Percentiles rank a stretch among this genome's conserved stretches.
Conservation (phyloP, 2,888 invertebrate genomes). For the Gastrophysa polygoni region DNA sequence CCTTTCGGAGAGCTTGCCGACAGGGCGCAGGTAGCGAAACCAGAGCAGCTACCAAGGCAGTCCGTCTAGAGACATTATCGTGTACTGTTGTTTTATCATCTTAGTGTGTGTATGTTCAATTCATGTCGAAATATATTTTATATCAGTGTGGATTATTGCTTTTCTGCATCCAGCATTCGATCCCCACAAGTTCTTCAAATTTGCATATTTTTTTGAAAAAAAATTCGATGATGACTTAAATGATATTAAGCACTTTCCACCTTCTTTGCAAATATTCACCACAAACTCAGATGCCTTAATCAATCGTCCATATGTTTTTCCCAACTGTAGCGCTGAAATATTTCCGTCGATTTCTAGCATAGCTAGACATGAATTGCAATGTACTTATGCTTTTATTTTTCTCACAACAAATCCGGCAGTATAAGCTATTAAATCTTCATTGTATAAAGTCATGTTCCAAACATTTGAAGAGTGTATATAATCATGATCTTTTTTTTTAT, state of each 20-base stretch:
- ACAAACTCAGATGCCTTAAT: not conserved
- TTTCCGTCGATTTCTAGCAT: conserved; percentile 8
- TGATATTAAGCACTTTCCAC: conserved; percentile 5
- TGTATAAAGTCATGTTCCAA: conserved; percentile 9
- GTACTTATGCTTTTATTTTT: not conserved
- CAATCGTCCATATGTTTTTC: conserved; percentile 14
- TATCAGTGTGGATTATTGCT: too few relatives aligned
- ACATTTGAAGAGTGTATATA: not conserved
- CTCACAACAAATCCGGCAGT: conserved; percentile 22
- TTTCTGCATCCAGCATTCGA: too few relatives aligned
- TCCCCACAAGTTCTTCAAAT: too few relatives aligned
- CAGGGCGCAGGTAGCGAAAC: too few relatives aligned
- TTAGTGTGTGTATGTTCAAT: too few relatives aligned
- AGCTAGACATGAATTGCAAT: not conserved
- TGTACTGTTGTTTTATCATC: too few relatives aligned
- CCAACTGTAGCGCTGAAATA: not conserved
- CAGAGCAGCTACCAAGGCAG: too few relatives aligned
- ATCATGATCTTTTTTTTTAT: not conserved
- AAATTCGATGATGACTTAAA: too few relatives aligned
- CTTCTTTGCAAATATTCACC: not conserved
- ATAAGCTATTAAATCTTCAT: conserved; percentile 18
- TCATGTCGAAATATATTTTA: too few relatives aligned
- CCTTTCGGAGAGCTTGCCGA: too few relatives aligned
- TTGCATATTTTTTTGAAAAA: too few relatives aligned
- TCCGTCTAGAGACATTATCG: too few relatives aligned